Evolutionary conservation across 2,113 vertebrate genomes (phyloP).

Genomic region (Galemys pyrenaicus): DNA sequence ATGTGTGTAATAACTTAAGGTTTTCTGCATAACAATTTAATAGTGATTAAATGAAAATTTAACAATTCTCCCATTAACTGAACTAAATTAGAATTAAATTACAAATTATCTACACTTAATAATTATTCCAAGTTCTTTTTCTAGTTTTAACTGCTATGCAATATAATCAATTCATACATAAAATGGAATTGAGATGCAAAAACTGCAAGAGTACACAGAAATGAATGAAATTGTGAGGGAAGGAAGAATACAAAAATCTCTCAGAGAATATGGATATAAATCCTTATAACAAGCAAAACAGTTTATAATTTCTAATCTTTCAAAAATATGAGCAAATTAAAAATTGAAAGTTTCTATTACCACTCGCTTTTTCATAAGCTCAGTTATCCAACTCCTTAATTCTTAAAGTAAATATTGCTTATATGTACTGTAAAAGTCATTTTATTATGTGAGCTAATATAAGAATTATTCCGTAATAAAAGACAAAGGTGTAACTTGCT

Average conservation of each 20-base stretch:
- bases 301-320: neutral
- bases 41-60: constrained; percentile 12
- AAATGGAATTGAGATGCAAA: constrained; percentile 47
- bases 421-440: neutral
- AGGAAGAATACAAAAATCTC: constrained; percentile 3
- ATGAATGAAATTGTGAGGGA: neutral
- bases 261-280: neutral
- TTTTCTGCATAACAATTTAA: constrained; percentile 24
- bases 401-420: constrained; percentile 22
- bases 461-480: constrained; percentile 17
- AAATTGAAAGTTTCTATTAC: constrained; percentile 6
- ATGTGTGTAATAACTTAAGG: neutral
- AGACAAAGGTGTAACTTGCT: neutral
- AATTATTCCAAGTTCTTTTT: constrained; percentile 34
- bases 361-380: neutral
- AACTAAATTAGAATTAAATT: constrained; percentile 45
- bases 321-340: constrained; percentile 14
- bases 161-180: constrained; percentile 28
- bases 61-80: neutral
- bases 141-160: constrained; percentile 42
- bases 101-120: constrained; percentile 12
- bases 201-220: neutral
- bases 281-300: neutral
- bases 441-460: neutral
- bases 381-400: neutral